These are phyloP conservation scores for Holcopasites calliopsidis DNA, from an alignment of 1,140 invertebrate genomes.

Conservation along the genomic window DNA sequence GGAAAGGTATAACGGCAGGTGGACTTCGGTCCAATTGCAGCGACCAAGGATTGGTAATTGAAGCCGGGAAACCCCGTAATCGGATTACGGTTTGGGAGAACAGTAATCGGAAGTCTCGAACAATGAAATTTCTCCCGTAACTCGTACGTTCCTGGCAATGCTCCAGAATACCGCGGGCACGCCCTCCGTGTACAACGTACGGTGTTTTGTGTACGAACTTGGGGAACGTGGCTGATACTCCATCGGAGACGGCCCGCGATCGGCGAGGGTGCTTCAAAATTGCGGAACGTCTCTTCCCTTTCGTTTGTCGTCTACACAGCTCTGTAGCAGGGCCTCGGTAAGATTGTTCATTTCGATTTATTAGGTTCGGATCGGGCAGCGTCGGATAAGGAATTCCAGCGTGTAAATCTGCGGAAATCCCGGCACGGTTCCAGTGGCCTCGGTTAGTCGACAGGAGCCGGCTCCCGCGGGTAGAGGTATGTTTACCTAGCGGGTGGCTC, in stretches of 20 bases:
- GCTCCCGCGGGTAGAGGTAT: slow-evolving; percentile 51
- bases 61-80: slow-evolving; percentile 27
- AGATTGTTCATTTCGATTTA: slow-evolving; percentile 47
- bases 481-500: slow-evolving; percentile 64
- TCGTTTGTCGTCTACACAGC: too few relatives aligned
- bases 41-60: neutral
- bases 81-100: slow-evolving; percentile 29
- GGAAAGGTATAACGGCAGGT: neutral
- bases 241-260: neutral
- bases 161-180: slow-evolving; percentile 21
- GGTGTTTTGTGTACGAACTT: neutral
- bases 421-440: slow-evolving; percentile 14
- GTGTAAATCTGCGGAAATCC: slow-evolving; percentile 63
- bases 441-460: slow-evolving; percentile 31
- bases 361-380: slow-evolving; percentile 1
- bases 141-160: slow-evolving; percentile 19
- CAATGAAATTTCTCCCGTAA: slow-evolving; percentile 40
- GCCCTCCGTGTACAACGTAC: neutral
- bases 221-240: slow-evolving; percentile 12
- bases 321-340: neutral
- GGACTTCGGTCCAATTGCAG: slow-evolving; percentile 1
- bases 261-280: slow-evolving; percentile 23
- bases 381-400: slow-evolving; percentile 63
- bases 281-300: neutral
- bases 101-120: slow-evolving; percentile 24